Percentiles rank a stretch among this genome's conserved stretches.
phyloP scores from a whole-genome alignment of 2,888 invertebrate species.

The Xestia c-nigrum region DNA sequence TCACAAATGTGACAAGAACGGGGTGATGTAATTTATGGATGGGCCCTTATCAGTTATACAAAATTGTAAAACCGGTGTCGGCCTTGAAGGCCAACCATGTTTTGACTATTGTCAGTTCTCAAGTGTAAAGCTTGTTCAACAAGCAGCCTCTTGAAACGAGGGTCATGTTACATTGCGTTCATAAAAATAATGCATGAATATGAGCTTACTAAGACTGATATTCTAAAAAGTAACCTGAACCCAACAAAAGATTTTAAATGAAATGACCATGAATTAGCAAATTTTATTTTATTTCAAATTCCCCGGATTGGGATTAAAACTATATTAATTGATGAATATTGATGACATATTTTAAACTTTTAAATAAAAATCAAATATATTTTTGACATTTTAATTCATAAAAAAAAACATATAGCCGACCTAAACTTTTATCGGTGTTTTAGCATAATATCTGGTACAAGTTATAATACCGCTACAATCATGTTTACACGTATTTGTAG shows the following conservation, averaged over 20 bases:
- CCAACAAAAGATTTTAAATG: neutral
- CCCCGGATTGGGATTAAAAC: slow-evolving; percentile 4
- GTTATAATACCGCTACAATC: neutral
- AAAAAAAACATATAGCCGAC: neutral
- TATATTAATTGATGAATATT: neutral
- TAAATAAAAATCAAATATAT: neutral
- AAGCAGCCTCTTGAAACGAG: neutral
- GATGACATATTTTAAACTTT: slow-evolving; percentile 5
- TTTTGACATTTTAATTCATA: slow-evolving; percentile 12
- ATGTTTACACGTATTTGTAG: slow-evolving; percentile 39
- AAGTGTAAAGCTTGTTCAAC: neutral
- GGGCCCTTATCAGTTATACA: neutral
- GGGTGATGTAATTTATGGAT: no score
- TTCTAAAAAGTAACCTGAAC: slow-evolving; percentile 30
- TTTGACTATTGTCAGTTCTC: neutral
- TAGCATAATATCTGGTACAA: slow-evolving; percentile 39
- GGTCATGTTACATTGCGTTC: slow-evolving; percentile 31
- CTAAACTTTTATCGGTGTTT: slow-evolving; percentile 4
- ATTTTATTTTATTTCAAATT: neutral
- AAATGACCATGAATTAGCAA: neutral
- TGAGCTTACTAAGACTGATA: slow-evolving; percentile 57
- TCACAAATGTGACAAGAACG: no score
- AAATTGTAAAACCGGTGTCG: neutral
- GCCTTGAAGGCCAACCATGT: neutral
- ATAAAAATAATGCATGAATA: slow-evolving; percentile 36